phyloP scores from a whole-genome alignment of 2,888 invertebrate species.

The Latheticus oryzae region DNA sequence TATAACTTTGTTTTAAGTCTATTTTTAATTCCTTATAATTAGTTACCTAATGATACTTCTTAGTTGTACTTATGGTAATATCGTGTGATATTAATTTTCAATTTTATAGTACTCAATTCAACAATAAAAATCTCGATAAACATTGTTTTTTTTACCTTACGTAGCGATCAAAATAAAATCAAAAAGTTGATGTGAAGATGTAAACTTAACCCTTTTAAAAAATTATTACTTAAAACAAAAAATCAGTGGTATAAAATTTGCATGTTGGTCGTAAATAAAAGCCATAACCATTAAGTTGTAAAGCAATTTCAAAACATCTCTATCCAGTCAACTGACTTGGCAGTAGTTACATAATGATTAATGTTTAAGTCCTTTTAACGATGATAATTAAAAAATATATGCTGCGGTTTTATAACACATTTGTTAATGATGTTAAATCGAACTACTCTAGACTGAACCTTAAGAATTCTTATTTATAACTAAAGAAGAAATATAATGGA shows the following conservation, averaged over 20 bases:
- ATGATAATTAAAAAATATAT: constrained; percentile 21
- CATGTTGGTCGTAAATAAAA: constrained; percentile 50
- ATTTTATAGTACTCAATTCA: too few species aligned
- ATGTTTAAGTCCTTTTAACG: constrained; percentile 36
- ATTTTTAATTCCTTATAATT: too few species aligned
- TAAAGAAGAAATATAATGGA: too few species aligned
- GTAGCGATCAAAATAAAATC: too few species aligned
- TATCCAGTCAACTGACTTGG: constrained; percentile 44
- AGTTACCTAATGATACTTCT: too few species aligned
- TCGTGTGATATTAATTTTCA: constrained; percentile 1
- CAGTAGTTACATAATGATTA: constrained; percentile 45
- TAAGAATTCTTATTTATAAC: too few species aligned
- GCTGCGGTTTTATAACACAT: constrained; percentile 14
- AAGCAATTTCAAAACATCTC: constrained; percentile 49
- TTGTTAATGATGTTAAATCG: constrained; percentile 7
- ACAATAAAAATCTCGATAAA: too few species aligned
- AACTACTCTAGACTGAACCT: too few species aligned
- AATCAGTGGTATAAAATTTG: constrained; percentile 43
- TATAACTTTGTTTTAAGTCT: too few species aligned
- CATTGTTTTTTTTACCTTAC: too few species aligned
- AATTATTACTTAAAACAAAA: constrained; percentile 40
- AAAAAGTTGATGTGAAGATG: constrained; percentile 5
- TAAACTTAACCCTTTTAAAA: constrained; percentile 30
- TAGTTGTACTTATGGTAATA: neutral
- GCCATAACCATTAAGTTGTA: constrained; percentile 49